These are phyloP conservation scores for Ptycholaimellus sp. DNA, from an alignment of 2,888 invertebrate species.

Conservation along the genomic window DNA sequence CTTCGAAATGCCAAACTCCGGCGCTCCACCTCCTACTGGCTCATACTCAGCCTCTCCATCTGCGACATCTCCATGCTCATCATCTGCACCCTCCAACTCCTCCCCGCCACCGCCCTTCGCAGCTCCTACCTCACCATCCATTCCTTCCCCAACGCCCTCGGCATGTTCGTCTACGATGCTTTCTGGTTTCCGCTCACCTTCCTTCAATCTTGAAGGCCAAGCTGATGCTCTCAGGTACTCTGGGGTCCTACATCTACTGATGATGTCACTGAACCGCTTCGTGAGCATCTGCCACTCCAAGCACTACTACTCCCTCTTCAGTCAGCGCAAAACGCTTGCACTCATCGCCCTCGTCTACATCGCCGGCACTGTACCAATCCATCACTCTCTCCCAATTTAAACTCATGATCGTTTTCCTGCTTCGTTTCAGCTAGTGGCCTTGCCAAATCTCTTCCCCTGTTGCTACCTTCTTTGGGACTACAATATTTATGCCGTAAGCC, in stretches of 20 bases:
- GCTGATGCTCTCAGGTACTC: slow-evolving; percentile 2
- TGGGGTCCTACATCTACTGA: slow-evolving; percentile 6
- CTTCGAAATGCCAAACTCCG: neutral
- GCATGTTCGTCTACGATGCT: slow-evolving; percentile 6
- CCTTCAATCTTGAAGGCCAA: too few relatives aligned
- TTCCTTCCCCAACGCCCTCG: slow-evolving; percentile 2
- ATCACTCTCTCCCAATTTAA: too few relatives aligned
- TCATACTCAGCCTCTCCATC: neutral
- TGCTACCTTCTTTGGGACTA: slow-evolving; percentile 5
- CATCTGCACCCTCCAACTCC: neutral
- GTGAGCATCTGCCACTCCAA: slow-evolving; percentile 6
- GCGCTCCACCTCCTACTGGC: neutral
- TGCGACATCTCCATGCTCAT: neutral
- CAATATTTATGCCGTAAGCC: slow-evolving; percentile 3
- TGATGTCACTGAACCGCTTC: slow-evolving; percentile 7
- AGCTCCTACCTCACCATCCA: neutral
- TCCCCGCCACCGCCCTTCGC: neutral
- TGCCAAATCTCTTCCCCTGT: slow-evolving; percentile 5
- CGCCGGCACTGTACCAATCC: neutral
- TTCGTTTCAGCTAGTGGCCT: too few relatives aligned
- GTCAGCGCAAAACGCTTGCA: neutral
- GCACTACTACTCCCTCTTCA: neutral
- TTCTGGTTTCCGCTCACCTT: too few relatives aligned
- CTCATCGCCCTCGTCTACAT: neutral
- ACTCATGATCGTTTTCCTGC: too few relatives aligned